Conservation (phyloP, 1,140 invertebrate genomes). For the Drosophila neocordata region DNA sequence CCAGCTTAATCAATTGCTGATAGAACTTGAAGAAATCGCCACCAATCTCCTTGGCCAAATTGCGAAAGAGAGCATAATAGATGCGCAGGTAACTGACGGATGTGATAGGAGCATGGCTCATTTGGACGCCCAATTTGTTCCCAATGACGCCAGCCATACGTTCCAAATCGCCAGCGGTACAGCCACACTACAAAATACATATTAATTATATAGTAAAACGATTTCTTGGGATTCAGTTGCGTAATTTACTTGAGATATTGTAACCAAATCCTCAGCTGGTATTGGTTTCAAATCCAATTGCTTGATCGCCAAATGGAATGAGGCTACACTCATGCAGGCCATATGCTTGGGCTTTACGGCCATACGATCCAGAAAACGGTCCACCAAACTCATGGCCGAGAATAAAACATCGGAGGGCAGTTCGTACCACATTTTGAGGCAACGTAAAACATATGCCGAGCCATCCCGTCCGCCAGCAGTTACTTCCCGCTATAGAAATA, state of each 20-base stretch:
- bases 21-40: slow-evolving; percentile 83
- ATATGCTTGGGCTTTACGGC: slow-evolving; percentile 85
- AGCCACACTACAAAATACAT: slow-evolving; percentile 87
- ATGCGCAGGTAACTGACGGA: slow-evolving; percentile 87
- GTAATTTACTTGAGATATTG: slow-evolving; percentile 79
- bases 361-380: slow-evolving; percentile 89
- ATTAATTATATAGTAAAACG: slow-evolving; percentile 32
- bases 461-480: slow-evolving; percentile 89
- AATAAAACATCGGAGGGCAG: slow-evolving; percentile 90
- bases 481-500: slow-evolving; percentile 85
- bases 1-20: slow-evolving; percentile 76
- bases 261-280: slow-evolving; percentile 81
- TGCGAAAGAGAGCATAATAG: slow-evolving; percentile 85
- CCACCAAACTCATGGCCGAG: slow-evolving; percentile 89
- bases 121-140: slow-evolving; percentile 87
- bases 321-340: slow-evolving; percentile 82
- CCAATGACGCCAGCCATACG: slow-evolving; percentile 89
- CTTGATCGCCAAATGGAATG: slow-evolving; percentile 82
- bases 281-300: slow-evolving; percentile 80
- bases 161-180: slow-evolving; percentile 88
- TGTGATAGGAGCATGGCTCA: slow-evolving; percentile 85
- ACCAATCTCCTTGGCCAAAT: slow-evolving; percentile 84
- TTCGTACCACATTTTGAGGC: slow-evolving; percentile 92
- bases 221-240: not conserved
- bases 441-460: slow-evolving; percentile 90